Evolutionary conservation across 1,140 invertebrate species (phyloP).

Genomic region (Bradysia coprophila): DNA sequence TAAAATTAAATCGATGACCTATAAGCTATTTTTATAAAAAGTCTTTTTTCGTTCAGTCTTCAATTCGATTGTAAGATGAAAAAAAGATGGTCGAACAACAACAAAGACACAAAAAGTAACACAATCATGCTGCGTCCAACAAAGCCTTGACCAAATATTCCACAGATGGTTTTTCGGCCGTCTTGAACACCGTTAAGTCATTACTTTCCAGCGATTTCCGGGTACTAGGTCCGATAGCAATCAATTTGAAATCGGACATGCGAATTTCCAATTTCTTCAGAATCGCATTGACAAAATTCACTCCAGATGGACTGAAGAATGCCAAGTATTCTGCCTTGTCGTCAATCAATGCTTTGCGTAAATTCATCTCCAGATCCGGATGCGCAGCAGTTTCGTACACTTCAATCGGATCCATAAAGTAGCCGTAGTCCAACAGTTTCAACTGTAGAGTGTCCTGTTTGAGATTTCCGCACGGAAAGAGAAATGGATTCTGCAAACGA

Average conservation of each 20-base stretch:
- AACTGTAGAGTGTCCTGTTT: constrained; percentile 27
- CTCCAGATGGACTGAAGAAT: constrained; percentile 33
- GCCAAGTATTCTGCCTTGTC: constrained; percentile 26
- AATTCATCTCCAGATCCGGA: constrained; percentile 24
- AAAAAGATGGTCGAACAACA: no score
- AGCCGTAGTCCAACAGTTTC: constrained; percentile 20
- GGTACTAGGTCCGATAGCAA: constrained; percentile 22
- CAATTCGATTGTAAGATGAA: no score
- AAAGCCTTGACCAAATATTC: constrained; percentile 21
- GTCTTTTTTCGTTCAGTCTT: no score
- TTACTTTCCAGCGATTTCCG: constrained; percentile 14
- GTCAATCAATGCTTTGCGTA: constrained; percentile 24
- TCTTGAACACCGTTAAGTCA: constrained; percentile 15
- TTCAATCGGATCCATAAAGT: constrained; percentile 26
- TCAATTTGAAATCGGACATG: constrained; percentile 16
- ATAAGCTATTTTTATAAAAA: no score
- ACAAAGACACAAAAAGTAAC: no score
- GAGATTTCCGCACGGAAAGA: constrained; percentile 31
- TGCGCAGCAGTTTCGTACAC: constrained; percentile 30
- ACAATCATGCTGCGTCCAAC: constrained; percentile 18
- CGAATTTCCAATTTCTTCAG: constrained; percentile 11
- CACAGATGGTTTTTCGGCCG: constrained; percentile 21
- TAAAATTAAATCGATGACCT: no score
- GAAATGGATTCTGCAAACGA: constrained; percentile 17
- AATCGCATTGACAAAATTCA: constrained; percentile 16